Percentiles rank a stretch among this genome's conserved stretches.
These are phyloP conservation scores for Muricea muricata DNA, from an alignment of 92 coral and sea anemone species.

Conservation along the genomic window DNA sequence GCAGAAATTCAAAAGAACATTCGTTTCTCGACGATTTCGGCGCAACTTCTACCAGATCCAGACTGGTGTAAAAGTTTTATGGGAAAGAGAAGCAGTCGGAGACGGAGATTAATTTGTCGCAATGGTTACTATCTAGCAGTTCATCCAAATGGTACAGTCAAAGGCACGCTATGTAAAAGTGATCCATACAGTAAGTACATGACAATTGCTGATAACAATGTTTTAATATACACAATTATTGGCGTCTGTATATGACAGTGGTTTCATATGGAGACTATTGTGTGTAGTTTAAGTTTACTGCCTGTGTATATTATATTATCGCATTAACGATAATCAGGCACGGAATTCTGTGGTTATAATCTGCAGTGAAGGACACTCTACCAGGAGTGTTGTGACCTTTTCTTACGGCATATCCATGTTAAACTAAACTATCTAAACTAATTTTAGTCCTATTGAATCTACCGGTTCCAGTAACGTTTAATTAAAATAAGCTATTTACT, in stretches of 20 bases:
- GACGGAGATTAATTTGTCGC: constrained; percentile 68
- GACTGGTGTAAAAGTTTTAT: constrained; percentile 55
- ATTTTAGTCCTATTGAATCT: no score
- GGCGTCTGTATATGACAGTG: neutral
- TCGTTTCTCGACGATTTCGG: constrained; percentile 44
- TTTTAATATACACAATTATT: neutral
- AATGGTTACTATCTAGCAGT: constrained; percentile 76
- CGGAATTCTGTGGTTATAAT: neutral
- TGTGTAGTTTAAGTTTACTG: constrained; percentile 12
- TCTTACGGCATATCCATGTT: neutral
- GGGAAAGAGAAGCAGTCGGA: constrained; percentile 77
- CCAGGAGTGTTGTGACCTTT: neutral
- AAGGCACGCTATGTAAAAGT: constrained; percentile 71
- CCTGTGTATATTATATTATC: neutral
- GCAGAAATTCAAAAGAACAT: constrained; percentile 42
- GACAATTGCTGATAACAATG: neutral
- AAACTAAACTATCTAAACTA: neutral
- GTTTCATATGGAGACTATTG: neutral
- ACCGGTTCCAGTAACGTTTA: no score
- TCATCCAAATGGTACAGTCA: constrained; percentile 78
- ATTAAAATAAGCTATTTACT: constrained; percentile 31
- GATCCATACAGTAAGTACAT: constrained; percentile 73
- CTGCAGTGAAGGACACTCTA: neutral
- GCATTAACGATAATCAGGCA: neutral
- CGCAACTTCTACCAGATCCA: constrained; percentile 44